Evolutionary conservation across 2,888 invertebrate species (phyloP).

Genomic region (Phyllotreta striolata): DNA sequence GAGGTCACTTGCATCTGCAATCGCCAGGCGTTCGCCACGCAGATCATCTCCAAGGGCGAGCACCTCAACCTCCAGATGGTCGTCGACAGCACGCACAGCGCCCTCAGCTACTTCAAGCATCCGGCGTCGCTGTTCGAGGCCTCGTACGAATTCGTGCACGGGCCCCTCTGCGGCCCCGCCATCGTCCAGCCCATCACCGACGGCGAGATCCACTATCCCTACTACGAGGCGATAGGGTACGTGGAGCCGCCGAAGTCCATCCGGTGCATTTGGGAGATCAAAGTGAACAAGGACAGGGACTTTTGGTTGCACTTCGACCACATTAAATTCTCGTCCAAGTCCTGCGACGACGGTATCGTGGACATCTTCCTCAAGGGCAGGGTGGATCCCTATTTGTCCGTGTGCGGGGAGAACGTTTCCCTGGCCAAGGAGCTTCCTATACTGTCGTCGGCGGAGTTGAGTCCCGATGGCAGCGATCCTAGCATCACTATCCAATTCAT

Average conservation of each 20-base stretch:
- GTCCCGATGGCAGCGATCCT: slow-evolving; percentile 64
- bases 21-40: slow-evolving; percentile 66
- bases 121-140: slow-evolving; percentile 85
- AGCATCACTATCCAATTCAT: slow-evolving; percentile 68
- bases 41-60: slow-evolving; percentile 82
- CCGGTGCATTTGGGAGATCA: slow-evolving; percentile 65
- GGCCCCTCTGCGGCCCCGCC: slow-evolving; percentile 86
- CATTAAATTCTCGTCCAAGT: slow-evolving; percentile 83
- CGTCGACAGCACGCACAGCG: slow-evolving; percentile 85
- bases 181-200: slow-evolving; percentile 81
- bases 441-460: slow-evolving; percentile 79
- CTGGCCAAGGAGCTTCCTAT: slow-evolving; percentile 82
- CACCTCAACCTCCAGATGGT: slow-evolving; percentile 82
- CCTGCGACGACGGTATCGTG: slow-evolving; percentile 86
- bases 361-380: slow-evolving; percentile 73
- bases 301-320: slow-evolving; percentile 89
- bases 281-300: slow-evolving; percentile 83
- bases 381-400: slow-evolving; percentile 77
- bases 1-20: slow-evolving; percentile 80
- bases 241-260: slow-evolving; percentile 74
- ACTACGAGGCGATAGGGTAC: slow-evolving; percentile 78
- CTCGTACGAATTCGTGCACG: slow-evolving; percentile 87
- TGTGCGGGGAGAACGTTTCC: slow-evolving; percentile 88
- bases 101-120: slow-evolving; percentile 88
- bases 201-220: slow-evolving; percentile 88